Base-by-base conservation (phyloP, 2,797 vertebrate genomes). In the Aeoliscus strigatus region DNA sequence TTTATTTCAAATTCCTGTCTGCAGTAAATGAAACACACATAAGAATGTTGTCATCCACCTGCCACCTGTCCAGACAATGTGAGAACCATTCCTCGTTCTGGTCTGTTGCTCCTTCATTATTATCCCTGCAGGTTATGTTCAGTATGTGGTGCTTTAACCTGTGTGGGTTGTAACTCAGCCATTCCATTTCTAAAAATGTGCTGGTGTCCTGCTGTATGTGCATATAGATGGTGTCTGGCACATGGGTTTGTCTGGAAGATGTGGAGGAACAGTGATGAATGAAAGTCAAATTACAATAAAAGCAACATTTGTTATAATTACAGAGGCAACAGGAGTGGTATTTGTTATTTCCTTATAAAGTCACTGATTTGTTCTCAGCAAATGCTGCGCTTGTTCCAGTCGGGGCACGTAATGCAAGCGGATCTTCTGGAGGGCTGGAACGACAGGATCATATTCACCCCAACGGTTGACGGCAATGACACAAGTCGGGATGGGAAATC, bases 161-260 rank as follows among this genome's bases (percentile, higher is more conserved):
- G 38, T 42, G 12, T 41, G 56, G 27, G 41, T 37, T 64, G 37
- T 35, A 46, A 46, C 39, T 47, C 24, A 11, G 38, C 25, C 47
- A 48, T 9, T 54, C 16, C 26, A 16, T 13, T 43, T 45, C 44
- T 51, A 36, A 37, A 73, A 71, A 62, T 36, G 23, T 32, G 24
- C 24, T 29, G 9, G 18, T 38, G 28, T 47, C 28, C 40, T 23
- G 42, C 41, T n/a, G 43, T 66, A 27, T 31, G 35, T 16, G 50
- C 15, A n/a, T 26, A 3, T n/a, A 9, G 45, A 25, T 27, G 14
- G 32, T 30, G 16, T 14, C 57, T 4, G 24, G 51, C 30, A 59
- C 43, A 48, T 25, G 43, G 11, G 12, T 29, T 29, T 29, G 3
- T 21, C 18, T 21, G 3, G 3, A 21, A 3, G 18, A 3, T 3